phyloP scores from a whole-genome alignment of 2,113 vertebrate genomes.

The Tragelaphus buxtoni region DNA sequence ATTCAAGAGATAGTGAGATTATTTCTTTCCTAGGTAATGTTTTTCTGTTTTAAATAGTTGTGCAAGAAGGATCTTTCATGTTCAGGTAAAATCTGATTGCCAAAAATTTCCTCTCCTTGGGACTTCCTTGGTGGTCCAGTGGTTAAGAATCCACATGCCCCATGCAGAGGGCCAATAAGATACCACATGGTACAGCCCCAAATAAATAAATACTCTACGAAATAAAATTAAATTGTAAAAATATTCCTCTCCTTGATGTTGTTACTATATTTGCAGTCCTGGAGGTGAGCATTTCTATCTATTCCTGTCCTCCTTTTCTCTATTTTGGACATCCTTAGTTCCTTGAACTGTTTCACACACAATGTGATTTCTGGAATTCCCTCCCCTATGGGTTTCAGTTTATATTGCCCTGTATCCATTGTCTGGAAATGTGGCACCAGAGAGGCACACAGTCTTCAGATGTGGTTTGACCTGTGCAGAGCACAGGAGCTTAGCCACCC shows the following conservation, averaged over 20 bases:
- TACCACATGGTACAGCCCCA: accelerated
- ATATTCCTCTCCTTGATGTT: not conserved
- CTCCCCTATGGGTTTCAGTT: not conserved
- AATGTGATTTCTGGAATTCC: not conserved
- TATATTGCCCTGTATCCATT: not conserved
- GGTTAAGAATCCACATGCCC: not conserved
- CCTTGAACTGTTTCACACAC: not conserved
- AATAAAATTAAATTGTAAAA: not conserved
- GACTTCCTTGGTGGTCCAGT: not conserved
- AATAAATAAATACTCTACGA: not conserved
- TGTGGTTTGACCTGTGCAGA: not conserved
- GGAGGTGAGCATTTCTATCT: not conserved
- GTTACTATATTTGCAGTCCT: not conserved
- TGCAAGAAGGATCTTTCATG: not conserved
- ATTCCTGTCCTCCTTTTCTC: not conserved
- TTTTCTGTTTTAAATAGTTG: not conserved
- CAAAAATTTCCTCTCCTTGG: not conserved
- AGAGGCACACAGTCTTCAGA: not conserved
- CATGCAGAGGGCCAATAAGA: not conserved
- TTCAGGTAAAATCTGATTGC: not conserved
- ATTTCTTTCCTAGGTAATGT: not conserved
- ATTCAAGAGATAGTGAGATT: not conserved
- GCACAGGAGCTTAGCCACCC: not conserved
- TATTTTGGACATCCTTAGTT: not conserved
- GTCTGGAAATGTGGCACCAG: not conserved